Evolutionary conservation across 37 sponge, comb jelly and placozoan species (phyloP).

Genomic region (Hexactinellida sp.): DNA sequence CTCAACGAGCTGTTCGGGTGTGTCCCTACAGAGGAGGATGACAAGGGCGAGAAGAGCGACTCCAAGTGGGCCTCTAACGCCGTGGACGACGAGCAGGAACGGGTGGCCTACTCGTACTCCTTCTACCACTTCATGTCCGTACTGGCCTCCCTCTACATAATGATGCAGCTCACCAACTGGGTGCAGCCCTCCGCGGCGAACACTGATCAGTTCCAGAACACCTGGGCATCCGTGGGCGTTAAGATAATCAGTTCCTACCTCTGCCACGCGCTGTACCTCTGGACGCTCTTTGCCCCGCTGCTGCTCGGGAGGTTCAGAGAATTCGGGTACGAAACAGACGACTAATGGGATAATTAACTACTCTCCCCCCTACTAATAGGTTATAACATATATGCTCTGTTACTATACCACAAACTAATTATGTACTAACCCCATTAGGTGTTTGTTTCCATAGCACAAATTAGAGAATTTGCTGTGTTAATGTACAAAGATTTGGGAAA

Average conservation of each 20-base stretch:
- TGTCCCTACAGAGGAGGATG: slow-evolving; percentile 28
- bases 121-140: slow-evolving; percentile 95
- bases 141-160: slow-evolving; percentile 71
- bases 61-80: slow-evolving; percentile 15
- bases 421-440: no score
- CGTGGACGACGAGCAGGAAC: slow-evolving; percentile 66
- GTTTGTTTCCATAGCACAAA: no score
- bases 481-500: no score
- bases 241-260: slow-evolving; percentile 63
- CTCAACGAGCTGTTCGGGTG: slow-evolving; percentile 3
- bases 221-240: slow-evolving; percentile 69
- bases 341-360: not conserved
- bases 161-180: slow-evolving; percentile 98
- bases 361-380: not conserved
- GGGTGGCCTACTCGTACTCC: slow-evolving; percentile 90
- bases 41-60: slow-evolving; percentile 22
- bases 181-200: not conserved
- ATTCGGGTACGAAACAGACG: slow-evolving; percentile 51
- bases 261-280: slow-evolving; percentile 58
- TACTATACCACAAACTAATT: no score
- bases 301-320: slow-evolving; percentile 55
- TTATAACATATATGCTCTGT: no score
- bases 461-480: no score
- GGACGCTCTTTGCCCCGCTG: slow-evolving; percentile 80
- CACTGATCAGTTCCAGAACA: slow-evolving; percentile 49